Base-by-base conservation (phyloP, 2,113 vertebrate species). In the Brachypodius melanocephalos region DNA sequence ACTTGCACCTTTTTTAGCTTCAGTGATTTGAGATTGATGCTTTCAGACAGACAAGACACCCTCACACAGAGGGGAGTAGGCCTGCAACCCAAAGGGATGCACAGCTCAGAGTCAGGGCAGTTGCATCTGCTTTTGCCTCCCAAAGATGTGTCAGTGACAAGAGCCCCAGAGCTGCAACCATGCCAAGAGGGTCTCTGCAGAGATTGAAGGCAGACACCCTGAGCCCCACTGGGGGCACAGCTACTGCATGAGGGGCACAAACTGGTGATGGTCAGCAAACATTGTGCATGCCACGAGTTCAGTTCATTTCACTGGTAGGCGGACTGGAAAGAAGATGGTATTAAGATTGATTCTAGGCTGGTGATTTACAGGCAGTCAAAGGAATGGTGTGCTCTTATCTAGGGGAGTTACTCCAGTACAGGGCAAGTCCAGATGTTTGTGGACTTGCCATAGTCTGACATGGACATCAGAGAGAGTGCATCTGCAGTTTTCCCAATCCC, bases 241-340 rank as follows among this genome's bases (percentile, higher is more conserved):
- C 48, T 26, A 2, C 18, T 21, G 69, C 5, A 4, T 0, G 1
- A 75, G 48, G 26, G 46, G 9, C 54, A 82, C 25, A 15, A 26
- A 45, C 26, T 14, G 48, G 38, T 26, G 17, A 58, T 3, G 8
- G 22, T 25, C 62, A 63, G 28, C 58, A 49, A 49, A 73, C 10
- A 22, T 6, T 0, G 1, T 5, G 17, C 4, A 3, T 4, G 3
- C 9, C 5, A 2, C 15, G 20, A 73, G 34, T 15, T 54, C 12
- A 8, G 32, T 26, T 28, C 29, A 28, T 74, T 59, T 69, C 40
- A 10, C 55, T 19, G 29, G 22, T 26, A 45, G 55, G 29, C 1
- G n/a, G 67, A 19, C 45, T 46, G 55, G 71, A n/a, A 71, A 74
- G 40, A 46, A 29, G 9, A 25, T 3, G 25, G 36, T 8, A n/a